phyloP scores from a whole-genome alignment of 1,140 invertebrate genomes.

The Holotrichia oblita region DNA sequence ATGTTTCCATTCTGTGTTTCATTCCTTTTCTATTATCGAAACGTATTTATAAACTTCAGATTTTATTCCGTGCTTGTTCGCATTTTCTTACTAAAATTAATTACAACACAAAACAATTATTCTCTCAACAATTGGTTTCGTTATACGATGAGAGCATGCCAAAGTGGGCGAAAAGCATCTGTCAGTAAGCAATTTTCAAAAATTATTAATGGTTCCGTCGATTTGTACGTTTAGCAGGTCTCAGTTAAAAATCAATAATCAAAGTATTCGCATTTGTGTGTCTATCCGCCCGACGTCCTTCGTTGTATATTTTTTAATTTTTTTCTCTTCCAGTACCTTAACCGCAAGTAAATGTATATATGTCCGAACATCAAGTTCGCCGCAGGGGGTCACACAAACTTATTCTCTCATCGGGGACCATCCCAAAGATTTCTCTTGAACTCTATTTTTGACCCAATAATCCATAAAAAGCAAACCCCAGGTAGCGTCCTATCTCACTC shows the following conservation, averaged over 20 bases:
- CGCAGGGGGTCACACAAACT: constrained; percentile 26
- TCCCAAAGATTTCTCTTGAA: constrained; percentile 18
- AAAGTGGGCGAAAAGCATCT: constrained; percentile 4
- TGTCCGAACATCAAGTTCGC: constrained; percentile 39
- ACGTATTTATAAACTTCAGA: too few species aligned
- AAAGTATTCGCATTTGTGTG: constrained; percentile 4
- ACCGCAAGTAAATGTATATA: neutral
- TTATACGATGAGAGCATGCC: neutral
- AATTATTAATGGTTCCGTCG: constrained; percentile 37
- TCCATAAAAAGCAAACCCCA: constrained; percentile 41
- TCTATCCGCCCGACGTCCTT: neutral
- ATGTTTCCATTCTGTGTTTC: neutral
- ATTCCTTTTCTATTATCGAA: neutral
- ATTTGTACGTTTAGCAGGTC: constrained; percentile 13
- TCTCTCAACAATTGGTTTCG: neutral
- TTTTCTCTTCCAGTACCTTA: constrained; percentile 33
- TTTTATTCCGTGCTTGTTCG: too few species aligned
- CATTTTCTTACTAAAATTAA: neutral
- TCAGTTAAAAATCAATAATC: constrained; percentile 39
- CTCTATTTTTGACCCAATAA: constrained; percentile 44
- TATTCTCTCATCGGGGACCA: constrained; percentile 10
- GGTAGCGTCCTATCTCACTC: constrained; percentile 37
- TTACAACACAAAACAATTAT: neutral
- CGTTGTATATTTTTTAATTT: constrained; percentile 29
- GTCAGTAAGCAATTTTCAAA: constrained; percentile 24